phyloP scores from a whole-genome alignment of 2,113 vertebrate species.

The Mungos mungo region DNA sequence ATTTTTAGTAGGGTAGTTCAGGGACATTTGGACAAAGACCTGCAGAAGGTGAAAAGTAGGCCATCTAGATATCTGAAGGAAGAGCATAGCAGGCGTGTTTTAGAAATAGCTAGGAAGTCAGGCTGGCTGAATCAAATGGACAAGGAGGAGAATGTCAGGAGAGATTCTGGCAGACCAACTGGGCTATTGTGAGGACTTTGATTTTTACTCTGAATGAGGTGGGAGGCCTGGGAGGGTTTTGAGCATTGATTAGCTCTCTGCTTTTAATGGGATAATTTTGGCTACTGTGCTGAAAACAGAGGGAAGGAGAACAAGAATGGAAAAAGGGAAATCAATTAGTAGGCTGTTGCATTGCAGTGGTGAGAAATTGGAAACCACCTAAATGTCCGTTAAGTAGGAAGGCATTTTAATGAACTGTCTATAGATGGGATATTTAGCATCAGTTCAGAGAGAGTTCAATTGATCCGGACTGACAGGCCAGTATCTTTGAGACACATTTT shows the following conservation, averaged over 20 bases:
- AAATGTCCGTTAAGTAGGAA: not conserved
- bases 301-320: not conserved
- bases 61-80: not conserved
- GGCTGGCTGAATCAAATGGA: not conserved
- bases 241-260: not conserved
- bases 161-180: not conserved
- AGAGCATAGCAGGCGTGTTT: not conserved
- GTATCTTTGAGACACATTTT: not conserved
- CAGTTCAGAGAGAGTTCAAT: not conserved
- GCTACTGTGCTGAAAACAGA: not conserved
- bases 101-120: constrained; percentile 6
- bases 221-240: not conserved
- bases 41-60: not conserved
- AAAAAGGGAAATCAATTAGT: not conserved
- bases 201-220: not conserved
- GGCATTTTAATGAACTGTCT: constrained; percentile 1
- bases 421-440: not conserved
- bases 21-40: not conserved
- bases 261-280: constrained; percentile 18
- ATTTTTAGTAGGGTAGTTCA: not conserved
- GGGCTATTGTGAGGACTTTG: not conserved
- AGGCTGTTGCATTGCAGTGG: not conserved
- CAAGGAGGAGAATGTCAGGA: not conserved
- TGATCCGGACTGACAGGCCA: not conserved
- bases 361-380: constrained; percentile 46